Percentiles rank a stretch among this genome's conserved stretches.
phyloP scores from a whole-genome alignment of 2,113 vertebrate genomes.

The Tragelaphus strepsiceros region DNA sequence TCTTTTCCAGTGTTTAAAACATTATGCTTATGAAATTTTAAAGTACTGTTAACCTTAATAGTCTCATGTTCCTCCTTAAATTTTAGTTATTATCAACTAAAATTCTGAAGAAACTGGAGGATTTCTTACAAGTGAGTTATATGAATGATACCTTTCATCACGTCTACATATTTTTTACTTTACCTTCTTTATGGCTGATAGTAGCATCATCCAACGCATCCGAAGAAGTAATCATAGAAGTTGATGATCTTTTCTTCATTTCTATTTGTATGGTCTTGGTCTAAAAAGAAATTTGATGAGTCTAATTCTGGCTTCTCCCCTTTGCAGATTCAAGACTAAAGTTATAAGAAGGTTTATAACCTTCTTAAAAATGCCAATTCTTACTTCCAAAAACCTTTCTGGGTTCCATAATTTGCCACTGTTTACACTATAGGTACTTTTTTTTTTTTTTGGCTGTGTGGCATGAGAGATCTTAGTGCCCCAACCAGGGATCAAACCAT shows the following conservation, averaged over 20 bases:
- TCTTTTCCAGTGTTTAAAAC: neutral
- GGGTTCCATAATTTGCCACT: neutral
- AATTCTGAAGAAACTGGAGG: neutral
- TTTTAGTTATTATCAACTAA: neutral
- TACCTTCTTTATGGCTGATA: constrained; percentile 83
- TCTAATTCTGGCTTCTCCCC: neutral
- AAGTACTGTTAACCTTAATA: neutral
- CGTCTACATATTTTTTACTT: constrained; percentile 86
- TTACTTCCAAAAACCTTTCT: neutral
- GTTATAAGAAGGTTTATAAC: neutral
- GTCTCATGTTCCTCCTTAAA: neutral
- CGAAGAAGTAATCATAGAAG: constrained; percentile 78
- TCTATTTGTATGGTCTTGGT: constrained; percentile 82
- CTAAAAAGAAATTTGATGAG: constrained; percentile 72
- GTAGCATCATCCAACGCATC: constrained; percentile 82
- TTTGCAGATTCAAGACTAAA: neutral
- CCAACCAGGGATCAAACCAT: neutral
- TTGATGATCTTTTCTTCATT: constrained; percentile 79
- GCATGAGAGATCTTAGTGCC: neutral
- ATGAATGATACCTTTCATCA: constrained; percentile 80
- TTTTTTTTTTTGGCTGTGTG: neutral
- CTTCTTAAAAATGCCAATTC: neutral
- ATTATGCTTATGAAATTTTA: neutral
- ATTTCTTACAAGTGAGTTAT: neutral
- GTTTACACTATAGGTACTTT: neutral